These are phyloP conservation scores for Eidolon helvum DNA, from an alignment of 2,113 vertebrate species.

Conservation along the genomic window DNA sequence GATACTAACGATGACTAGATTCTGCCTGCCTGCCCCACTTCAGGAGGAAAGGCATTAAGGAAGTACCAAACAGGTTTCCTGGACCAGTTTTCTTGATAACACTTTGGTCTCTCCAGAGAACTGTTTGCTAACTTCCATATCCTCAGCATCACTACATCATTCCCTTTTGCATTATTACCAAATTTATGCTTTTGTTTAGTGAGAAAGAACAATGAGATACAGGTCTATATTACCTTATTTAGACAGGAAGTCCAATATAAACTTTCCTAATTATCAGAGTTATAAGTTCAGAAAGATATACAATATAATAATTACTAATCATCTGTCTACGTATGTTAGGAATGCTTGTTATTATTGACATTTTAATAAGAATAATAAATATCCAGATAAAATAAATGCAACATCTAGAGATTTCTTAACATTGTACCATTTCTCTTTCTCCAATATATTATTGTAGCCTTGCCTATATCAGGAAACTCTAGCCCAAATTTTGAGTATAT, in stretches of 20 bases:
- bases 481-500: background rate
- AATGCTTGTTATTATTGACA: background rate
- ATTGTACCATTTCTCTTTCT: background rate
- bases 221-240: background rate
- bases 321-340: background rate
- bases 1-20: background rate
- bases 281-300: background rate
- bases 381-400: background rate
- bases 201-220: background rate
- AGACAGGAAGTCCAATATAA: background rate
- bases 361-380: background rate
- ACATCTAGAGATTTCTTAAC: background rate
- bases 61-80: background rate
- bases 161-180: background rate
- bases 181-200: background rate
- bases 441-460: background rate
- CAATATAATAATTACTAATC: background rate
- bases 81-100: background rate
- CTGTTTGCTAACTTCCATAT: background rate
- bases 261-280: background rate
- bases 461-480: background rate
- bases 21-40: background rate
- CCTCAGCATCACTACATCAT: background rate
- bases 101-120: background rate
- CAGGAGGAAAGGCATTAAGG: background rate